Base-by-base conservation (phyloP, 2,113 vertebrate species). In the Cyprinus carpio region DNA sequence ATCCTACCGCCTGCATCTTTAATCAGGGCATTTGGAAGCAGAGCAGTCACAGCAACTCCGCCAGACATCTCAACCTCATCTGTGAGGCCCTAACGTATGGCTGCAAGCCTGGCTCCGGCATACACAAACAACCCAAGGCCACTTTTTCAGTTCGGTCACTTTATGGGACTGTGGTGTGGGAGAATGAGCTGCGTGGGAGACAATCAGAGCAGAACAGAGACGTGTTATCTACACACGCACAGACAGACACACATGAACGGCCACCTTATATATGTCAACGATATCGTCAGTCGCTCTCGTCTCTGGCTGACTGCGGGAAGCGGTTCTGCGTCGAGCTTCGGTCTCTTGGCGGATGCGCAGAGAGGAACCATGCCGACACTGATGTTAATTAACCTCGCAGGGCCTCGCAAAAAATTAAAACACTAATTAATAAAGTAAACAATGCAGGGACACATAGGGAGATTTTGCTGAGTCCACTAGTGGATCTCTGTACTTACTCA, bases 341-440 rank as follows among this genome's bases (percentile, higher is more conserved):
- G 43, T 71, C 79, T 86, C 88, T 86, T 86, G 62, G 82, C 49
- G 72, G 75, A 87, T 77, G 81, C 81, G 62, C 71, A 54, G 84
- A 71, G 86, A 82, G 75, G 72, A 87, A 89, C 86, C 87, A 60
- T 85, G 78, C 71, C 15, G 83, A 89, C 75, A 84, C 62, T 74
- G 81, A 81, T 60, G 84, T 87, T 90, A 91, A 91, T 91, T 89
- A 91, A 88, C 86, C 90, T 91, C 87, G 83, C 84, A 85, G 90
- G 89, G 89, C 88, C 85, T 91, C 83, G 46, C 72, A 79, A 87
- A 77, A 90, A 87, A 90, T 89, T 87, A 90, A 87, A 87, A 82
- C 81, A 84, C 76, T 87, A 84, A 89, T 89, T 89, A 90, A 87
- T 89, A 89, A 89, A 89, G 87, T 85, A 91, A 90, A 91, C 76